Evolutionary conservation across 92 coral and sea anemone species (phyloP).

Genomic region (Blastomussa wellsi): DNA sequence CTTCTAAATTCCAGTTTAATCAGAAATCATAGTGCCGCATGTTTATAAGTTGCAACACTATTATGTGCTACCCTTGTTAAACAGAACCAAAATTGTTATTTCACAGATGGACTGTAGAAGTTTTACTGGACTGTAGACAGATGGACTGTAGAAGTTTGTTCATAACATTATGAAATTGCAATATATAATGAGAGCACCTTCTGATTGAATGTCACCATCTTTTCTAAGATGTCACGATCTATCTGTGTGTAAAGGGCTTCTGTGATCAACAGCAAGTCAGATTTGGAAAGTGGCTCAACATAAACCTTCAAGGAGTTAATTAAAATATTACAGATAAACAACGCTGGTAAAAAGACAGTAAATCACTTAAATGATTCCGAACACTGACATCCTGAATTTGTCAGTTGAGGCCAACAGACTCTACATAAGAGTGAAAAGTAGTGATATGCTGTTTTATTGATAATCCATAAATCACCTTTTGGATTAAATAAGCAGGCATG

Average conservation of each 20-base stretch:
- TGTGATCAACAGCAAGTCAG: constrained; percentile 84
- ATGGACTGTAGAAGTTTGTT: not conserved
- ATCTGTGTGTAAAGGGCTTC: constrained; percentile 80
- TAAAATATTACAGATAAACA: not conserved
- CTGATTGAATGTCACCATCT: constrained; percentile 84
- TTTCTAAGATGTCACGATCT: constrained; percentile 61
- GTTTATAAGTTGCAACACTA: too few species aligned
- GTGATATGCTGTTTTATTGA: too few species aligned
- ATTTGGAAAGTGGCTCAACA: constrained; percentile 85
- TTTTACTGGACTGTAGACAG: not conserved
- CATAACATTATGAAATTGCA: not conserved
- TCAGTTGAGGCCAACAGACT: not conserved
- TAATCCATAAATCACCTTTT: too few species aligned
- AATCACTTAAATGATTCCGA: not conserved
- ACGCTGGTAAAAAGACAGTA: not conserved
- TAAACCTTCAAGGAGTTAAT: constrained; percentile 62
- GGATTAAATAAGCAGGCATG: not conserved
- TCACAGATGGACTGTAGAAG: too few species aligned
- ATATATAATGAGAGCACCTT: constrained; percentile 45
- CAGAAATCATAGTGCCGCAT: too few species aligned
- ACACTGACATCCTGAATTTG: not conserved
- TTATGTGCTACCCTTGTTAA: too few species aligned
- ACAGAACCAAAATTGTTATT: too few species aligned
- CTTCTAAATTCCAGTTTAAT: too few species aligned
- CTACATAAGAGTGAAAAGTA: not conserved